Base-by-base conservation (phyloP, 2,113 vertebrate genomes). In the Platichthys flesus region DNA sequence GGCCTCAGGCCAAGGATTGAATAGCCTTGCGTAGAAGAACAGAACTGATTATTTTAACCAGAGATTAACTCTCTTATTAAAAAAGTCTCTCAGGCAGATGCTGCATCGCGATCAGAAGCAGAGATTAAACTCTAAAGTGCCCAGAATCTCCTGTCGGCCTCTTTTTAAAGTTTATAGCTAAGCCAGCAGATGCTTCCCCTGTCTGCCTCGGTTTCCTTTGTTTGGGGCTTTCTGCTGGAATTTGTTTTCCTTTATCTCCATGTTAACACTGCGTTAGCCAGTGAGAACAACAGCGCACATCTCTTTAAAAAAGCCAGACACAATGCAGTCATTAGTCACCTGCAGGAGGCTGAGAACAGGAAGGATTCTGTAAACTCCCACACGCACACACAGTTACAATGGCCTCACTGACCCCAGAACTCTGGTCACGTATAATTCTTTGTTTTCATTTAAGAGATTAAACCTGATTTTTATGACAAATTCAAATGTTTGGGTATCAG, bases 121-220 rank as follows among this genome's bases (percentile, higher is more conserved):
- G 76, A 87, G 91, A 91, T 89, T 88, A 91, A 86, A 90, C 78
- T 80, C 61, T 52, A 86, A 84, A 83, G 83, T 35, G 54, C 67
- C n/a, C 20, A 54, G 60, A 75, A 74, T 79, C 65, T 82, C 78
- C 71, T 76, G 61, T 74, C 35, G 10, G 71, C 77, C 86, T 83
- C 35, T 74, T 10, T 82, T 83, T 23, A 74, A 79, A 82, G 77
- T 88, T 85, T 83, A 71, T 47, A 69, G 74, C 23, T 42, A 51
- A 56, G 69, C 72, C 56, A 61, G 62, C 72, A 60, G 62, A 84
- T 28, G 23, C 63, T 55, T 71, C 68, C 65, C 47, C 59, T 40
- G 37, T 60, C 49, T 57, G 59, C 64, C 55, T 81, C 65, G 68
- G 7, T 67, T 52, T 57, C 68, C 72, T 57, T 31, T 62, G 45